Conservation (phyloP, 92 coral and sea anemone species). For the Blastomussa wellsi region DNA sequence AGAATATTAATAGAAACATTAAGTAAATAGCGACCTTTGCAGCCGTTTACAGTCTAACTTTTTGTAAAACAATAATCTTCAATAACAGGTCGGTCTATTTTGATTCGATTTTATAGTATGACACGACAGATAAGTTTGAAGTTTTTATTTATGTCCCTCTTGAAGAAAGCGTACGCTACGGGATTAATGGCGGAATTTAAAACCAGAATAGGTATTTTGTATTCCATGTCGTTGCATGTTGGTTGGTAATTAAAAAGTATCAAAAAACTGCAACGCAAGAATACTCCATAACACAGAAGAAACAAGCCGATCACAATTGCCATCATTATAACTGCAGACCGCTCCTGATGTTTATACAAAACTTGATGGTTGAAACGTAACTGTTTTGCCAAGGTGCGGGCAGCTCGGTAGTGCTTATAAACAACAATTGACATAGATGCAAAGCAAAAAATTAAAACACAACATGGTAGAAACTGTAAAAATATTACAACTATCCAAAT, state of each 20-base stretch:
- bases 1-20: too few relatives aligned
- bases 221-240: background rate
- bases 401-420: background rate
- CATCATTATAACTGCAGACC: background rate
- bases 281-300: background rate
- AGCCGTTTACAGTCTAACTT: too few relatives aligned
- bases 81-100: background rate
- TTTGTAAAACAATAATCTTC: background rate
- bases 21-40: too few relatives aligned
- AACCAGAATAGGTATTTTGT: background rate
- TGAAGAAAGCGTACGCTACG: background rate
- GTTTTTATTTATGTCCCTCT: conserved; percentile 2
- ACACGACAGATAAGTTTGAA: background rate
- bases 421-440: background rate
- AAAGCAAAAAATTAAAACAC: background rate
- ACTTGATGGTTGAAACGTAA: conserved; percentile 5
- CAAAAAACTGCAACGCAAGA: background rate
- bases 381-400: conserved; percentile 18
- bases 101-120: background rate
- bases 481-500: background rate
- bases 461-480: background rate
- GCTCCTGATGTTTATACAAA: background rate
- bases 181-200: conserved; percentile 24
- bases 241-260: background rate
- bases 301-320: conserved; percentile 1